Conservation (phyloP, 2,888 invertebrate species). For the Dasypolia templi region DNA sequence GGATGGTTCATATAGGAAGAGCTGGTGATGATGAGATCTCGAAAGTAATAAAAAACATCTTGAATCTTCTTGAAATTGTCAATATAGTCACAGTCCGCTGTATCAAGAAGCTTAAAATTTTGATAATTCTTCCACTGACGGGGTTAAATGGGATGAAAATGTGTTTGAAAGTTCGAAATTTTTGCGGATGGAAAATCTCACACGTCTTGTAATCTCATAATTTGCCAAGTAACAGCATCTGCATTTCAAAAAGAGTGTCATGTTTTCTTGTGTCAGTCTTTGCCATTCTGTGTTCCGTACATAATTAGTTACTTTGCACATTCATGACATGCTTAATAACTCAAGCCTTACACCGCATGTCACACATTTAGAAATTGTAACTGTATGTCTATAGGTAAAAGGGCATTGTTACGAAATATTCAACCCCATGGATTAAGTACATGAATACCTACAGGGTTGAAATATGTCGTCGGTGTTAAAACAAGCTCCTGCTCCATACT, state of each 20-base stretch:
- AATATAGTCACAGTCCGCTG: too few relatives aligned
- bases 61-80: too few relatives aligned
- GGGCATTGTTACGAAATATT: too few relatives aligned
- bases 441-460: too few relatives aligned
- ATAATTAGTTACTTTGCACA: conserved; percentile 23
- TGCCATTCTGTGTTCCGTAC: neutral
- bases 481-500: neutral
- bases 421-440: too few relatives aligned
- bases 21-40: neutral
- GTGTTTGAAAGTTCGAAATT: too few relatives aligned
- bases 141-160: neutral
- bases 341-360: too few relatives aligned
- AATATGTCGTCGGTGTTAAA: neutral
- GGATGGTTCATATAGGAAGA: too few relatives aligned
- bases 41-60: neutral
- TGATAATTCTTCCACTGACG: too few relatives aligned
- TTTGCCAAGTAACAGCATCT: conserved; percentile 10
- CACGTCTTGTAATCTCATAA: neutral
- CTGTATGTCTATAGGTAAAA: neutral
- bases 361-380: neutral
- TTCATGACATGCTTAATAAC: neutral
- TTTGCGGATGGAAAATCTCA: too few relatives aligned
- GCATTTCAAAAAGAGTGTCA: neutral
- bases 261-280: neutral
- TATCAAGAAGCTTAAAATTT: neutral